Percentiles rank a stretch among this genome's conserved stretches.
Evolutionary conservation across 2,888 invertebrate genomes (phyloP).

Genomic region (Macrophya alboannulata): DNA sequence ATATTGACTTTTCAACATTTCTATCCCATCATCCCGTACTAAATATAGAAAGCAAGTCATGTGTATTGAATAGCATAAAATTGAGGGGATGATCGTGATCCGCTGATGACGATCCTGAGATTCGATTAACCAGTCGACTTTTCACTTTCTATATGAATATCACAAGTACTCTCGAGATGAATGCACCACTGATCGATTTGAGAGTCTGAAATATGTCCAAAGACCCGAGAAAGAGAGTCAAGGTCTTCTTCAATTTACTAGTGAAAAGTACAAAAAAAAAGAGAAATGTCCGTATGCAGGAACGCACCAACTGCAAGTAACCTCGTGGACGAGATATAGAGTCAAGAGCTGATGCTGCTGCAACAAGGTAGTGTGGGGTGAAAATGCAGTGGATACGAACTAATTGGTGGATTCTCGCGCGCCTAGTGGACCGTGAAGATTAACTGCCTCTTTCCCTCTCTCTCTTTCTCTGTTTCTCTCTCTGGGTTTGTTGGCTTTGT

Average conservation of each 20-base stretch:
- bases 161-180: not conserved
- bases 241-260: not conserved
- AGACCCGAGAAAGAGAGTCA: not conserved
- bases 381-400: conserved; percentile 75
- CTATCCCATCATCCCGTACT: not conserved
- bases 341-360: conserved; percentile 41
- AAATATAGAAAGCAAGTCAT: not conserved
- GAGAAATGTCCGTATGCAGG: not conserved
- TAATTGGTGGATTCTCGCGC: conserved; percentile 77
- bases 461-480: conserved; percentile 50
- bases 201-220: not conserved
- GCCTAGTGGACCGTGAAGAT: conserved; percentile 77
- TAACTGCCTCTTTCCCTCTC: conserved; percentile 64
- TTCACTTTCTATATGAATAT: too few species aligned
- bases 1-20: not conserved
- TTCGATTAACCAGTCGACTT: too few species aligned
- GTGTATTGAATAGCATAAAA: not conserved
- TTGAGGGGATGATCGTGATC: not conserved
- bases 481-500: conserved; percentile 41
- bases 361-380: conserved; percentile 62
- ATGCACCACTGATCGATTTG: not conserved
- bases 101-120: not conserved
- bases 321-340: conserved; percentile 34
- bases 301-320: not conserved
- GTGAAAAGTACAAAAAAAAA: not conserved